Evolutionary conservation across 2,888 invertebrate species (phyloP).

Genomic region (Acanthopleura granulata): DNA sequence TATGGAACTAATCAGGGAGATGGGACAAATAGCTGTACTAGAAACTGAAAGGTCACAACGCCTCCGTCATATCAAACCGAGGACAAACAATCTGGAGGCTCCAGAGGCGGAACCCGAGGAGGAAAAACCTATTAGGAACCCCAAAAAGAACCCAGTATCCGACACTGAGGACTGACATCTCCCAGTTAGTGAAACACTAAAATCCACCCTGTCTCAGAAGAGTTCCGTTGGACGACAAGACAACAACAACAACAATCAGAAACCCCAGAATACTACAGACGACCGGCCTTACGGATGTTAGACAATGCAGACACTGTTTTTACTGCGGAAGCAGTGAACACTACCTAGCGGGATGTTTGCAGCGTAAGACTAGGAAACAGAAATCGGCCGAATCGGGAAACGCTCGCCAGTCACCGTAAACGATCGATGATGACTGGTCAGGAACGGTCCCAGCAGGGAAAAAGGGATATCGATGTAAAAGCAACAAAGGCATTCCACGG

Average conservation of each 20-base stretch:
- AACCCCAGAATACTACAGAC: neutral
- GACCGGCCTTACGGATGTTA: conserved; percentile 1
- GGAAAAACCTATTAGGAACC: neutral
- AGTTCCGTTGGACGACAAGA: no score
- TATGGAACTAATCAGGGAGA: conserved; percentile 18
- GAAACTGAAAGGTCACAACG: conserved; percentile 18
- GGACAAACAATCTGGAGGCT: neutral
- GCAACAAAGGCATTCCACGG: neutral
- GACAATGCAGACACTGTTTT: conserved; percentile 9
- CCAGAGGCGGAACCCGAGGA: neutral
- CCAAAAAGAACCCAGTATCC: neutral
- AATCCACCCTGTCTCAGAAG: no score
- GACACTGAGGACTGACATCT: neutral
- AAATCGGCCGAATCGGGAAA: neutral
- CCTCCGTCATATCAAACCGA: neutral
- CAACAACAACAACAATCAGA: no score
- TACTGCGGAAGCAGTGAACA: conserved; percentile 16
- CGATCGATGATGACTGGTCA: neutral
- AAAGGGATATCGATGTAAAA: neutral
- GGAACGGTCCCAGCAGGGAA: neutral
- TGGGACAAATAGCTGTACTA: conserved; percentile 14
- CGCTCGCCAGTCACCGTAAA: conserved; percentile 11
- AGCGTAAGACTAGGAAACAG: conserved; percentile 6
- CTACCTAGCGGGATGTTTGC: conserved; percentile 11
- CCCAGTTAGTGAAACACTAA: neutral